Percentiles rank a stretch among this genome's conserved stretches.
Evolutionary conservation across 2,113 vertebrate genomes (phyloP).

Genomic region (Stegostoma tigrinum): DNA sequence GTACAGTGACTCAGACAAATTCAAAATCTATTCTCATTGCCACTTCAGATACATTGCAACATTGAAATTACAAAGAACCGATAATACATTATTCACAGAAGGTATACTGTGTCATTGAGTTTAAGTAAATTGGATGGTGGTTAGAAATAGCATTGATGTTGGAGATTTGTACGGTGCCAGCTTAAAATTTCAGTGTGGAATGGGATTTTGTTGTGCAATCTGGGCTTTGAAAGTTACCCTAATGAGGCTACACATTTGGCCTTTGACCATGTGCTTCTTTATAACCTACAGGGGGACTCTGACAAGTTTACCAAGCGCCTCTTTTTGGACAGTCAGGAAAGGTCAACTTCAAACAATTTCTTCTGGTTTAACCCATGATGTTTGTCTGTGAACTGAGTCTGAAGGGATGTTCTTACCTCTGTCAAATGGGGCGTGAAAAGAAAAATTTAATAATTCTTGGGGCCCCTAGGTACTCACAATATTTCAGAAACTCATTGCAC

Average conservation of each 20-base stretch:
- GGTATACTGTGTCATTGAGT: not conserved
- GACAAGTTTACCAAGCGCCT: not conserved
- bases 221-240: not conserved
- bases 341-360: not conserved
- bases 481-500: not conserved
- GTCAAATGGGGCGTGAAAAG: not conserved
- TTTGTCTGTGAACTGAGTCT: not conserved
- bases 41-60: not conserved
- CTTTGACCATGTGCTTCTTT: not conserved
- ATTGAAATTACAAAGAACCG: not conserved
- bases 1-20: not conserved
- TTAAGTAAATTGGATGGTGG: not conserved
- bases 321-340: not conserved
- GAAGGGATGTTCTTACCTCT: not conserved
- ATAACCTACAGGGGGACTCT: not conserved
- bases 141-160: not conserved
- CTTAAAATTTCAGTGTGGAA: not conserved
- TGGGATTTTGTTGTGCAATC: not conserved
- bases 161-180: not conserved
- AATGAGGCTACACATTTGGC: not conserved
- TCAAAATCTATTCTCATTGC: not conserved
- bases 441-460: not conserved
- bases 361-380: not conserved
- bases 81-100: not conserved
- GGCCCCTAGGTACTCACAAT: not conserved